phyloP scores from a whole-genome alignment of 2,113 vertebrate genomes.

The Gopherus flavomarginatus region DNA sequence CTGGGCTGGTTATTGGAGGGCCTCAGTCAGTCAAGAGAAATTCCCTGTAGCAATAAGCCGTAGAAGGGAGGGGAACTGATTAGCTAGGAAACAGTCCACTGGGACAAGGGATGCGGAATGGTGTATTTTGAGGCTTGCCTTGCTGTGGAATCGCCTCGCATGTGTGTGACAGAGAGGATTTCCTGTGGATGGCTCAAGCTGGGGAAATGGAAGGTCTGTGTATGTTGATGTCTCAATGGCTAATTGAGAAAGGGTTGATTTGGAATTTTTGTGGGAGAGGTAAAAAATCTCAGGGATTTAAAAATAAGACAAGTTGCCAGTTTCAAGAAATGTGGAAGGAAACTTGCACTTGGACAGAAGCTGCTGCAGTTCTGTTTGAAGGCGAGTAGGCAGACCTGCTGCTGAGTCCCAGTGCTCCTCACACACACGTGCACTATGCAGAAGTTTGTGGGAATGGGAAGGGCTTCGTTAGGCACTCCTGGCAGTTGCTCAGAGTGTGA shows the following conservation, averaged over 20 bases:
- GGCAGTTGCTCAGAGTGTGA: background rate
- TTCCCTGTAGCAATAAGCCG: slow-evolving; percentile 51
- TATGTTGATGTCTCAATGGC: background rate
- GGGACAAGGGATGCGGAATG: background rate
- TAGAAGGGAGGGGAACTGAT: slow-evolving; percentile 15
- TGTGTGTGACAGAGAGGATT: background rate
- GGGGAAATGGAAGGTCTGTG: slow-evolving; percentile 36
- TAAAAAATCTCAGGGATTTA: slow-evolving; percentile 55
- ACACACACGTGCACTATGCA: background rate
- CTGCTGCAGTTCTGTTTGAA: slow-evolving; percentile 4
- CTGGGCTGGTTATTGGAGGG: slow-evolving; percentile 36
- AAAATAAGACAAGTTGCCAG: background rate
- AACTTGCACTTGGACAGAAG: slow-evolving; percentile 22
- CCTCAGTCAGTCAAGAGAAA: slow-evolving; percentile 66
- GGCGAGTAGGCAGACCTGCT: background rate
- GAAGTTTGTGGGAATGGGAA: background rate
- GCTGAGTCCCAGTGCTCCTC: background rate
- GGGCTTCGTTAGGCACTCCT: background rate
- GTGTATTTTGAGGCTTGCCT: background rate
- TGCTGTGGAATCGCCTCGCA: background rate
- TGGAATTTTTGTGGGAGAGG: background rate
- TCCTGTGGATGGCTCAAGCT: background rate
- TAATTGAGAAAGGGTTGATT: background rate
- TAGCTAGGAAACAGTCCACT: background rate
- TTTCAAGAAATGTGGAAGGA: slow-evolving; percentile 40